These are phyloP conservation scores for Xiphydria camelus DNA, from an alignment of 2,888 invertebrate genomes.

Conservation along the genomic window DNA sequence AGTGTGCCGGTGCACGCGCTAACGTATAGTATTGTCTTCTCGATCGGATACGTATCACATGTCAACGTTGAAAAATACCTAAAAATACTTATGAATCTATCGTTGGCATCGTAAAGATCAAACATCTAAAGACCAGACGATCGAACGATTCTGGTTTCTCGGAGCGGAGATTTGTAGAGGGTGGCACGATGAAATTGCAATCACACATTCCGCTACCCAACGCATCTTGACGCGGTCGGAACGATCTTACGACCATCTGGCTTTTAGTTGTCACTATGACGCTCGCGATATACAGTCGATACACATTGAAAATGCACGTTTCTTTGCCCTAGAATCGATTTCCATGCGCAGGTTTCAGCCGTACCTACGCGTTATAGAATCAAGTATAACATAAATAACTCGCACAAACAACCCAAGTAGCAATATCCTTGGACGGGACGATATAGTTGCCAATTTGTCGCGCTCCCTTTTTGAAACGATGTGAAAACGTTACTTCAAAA, in stretches of 20 bases:
- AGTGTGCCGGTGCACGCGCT: constrained; percentile 34
- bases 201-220: background rate
- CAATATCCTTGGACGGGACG: too few relatives aligned
- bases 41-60: constrained; percentile 47
- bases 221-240: background rate
- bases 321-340: background rate
- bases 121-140: constrained; percentile 7
- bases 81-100: constrained; percentile 11
- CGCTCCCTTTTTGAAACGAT: too few relatives aligned
- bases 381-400: too few relatives aligned
- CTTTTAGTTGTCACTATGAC: constrained; percentile 5
- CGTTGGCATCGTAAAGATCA: constrained; percentile 9
- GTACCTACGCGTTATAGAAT: too few relatives aligned
- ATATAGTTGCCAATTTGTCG: too few relatives aligned
- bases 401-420: too few relatives aligned
- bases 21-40: constrained; percentile 45
- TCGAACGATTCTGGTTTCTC: too few relatives aligned
- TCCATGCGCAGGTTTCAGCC: too few relatives aligned
- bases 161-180: too few relatives aligned
- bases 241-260: constrained; percentile 1
- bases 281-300: constrained; percentile 25
- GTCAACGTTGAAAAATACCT: constrained; percentile 33
- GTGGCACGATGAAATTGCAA: background rate
- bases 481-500: too few relatives aligned
- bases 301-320: constrained; percentile 29